Conservation (phyloP, 2,113 vertebrate species). For the Nipponia nippon region DNA sequence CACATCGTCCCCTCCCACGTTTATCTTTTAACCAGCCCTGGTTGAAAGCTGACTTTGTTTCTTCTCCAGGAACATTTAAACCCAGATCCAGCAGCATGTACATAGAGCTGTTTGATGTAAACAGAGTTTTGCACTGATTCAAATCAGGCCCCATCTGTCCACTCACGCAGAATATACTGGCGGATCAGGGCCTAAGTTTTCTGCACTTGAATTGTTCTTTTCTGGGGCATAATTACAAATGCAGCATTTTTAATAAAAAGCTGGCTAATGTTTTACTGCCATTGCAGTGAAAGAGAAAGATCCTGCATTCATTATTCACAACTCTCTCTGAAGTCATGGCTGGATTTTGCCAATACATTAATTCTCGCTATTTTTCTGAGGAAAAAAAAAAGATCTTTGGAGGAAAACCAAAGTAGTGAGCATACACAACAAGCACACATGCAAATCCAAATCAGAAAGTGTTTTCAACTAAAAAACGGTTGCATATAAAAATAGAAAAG, state of each 20-base stretch:
- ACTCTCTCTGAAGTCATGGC: not conserved
- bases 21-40: not conserved
- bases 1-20: fast-evolving
- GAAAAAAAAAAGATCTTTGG: not conserved
- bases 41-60: not conserved
- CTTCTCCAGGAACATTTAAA: not conserved
- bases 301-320: conserved; percentile 33
- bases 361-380: not conserved
- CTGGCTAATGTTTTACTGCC: not conserved
- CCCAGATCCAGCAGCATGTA: not conserved
- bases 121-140: not conserved
- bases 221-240: not conserved
- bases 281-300: not conserved
- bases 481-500: not conserved
- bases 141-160: not conserved
- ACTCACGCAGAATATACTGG: not conserved
- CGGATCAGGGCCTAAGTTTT: not conserved
- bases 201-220: not conserved
- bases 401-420: conserved; percentile 7
- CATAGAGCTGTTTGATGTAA: not conserved
- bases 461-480: not conserved
- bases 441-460: not conserved
- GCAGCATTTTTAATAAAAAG: not conserved
- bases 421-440: not conserved
- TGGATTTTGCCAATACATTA: conserved; percentile 40